These are phyloP conservation scores for Chauna torquata DNA, from an alignment of 2,113 vertebrate species.

Conservation along the genomic window DNA sequence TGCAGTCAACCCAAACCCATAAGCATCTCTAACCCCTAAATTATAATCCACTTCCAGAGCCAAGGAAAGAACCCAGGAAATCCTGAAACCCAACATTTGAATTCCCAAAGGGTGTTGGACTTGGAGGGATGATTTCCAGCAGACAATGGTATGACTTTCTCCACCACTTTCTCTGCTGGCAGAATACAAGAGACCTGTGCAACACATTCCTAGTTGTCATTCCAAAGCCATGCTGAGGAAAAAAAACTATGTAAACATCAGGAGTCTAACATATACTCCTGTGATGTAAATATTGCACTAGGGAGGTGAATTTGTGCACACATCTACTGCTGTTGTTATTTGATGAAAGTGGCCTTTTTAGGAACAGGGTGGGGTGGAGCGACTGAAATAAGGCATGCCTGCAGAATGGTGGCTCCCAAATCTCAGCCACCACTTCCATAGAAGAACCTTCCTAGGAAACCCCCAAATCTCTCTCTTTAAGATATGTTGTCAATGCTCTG, in stretches of 20 bases:
- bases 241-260: not conserved
- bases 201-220: not conserved
- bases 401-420: not conserved
- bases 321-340: not conserved
- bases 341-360: not conserved
- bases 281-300: not conserved
- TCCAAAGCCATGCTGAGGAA: not conserved
- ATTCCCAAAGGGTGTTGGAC: not conserved
- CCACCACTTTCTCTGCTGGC: not conserved
- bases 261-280: not conserved
- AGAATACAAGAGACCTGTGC: not conserved
- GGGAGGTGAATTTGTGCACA: not conserved
- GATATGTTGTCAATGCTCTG: not conserved
- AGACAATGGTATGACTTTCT: not conserved
- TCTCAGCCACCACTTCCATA: not conserved
- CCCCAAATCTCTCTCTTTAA: not conserved
- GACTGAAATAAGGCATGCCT: not conserved
- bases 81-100: not conserved
- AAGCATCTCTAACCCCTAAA: not conserved
- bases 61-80: not conserved
- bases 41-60: not conserved
- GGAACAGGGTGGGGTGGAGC: not conserved
- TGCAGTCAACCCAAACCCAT: not conserved
- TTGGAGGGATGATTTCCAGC: not conserved
- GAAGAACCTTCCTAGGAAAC: not conserved